Base-by-base conservation (phyloP, 2,888 invertebrate species). In the Metopia argyrocephala region DNA sequence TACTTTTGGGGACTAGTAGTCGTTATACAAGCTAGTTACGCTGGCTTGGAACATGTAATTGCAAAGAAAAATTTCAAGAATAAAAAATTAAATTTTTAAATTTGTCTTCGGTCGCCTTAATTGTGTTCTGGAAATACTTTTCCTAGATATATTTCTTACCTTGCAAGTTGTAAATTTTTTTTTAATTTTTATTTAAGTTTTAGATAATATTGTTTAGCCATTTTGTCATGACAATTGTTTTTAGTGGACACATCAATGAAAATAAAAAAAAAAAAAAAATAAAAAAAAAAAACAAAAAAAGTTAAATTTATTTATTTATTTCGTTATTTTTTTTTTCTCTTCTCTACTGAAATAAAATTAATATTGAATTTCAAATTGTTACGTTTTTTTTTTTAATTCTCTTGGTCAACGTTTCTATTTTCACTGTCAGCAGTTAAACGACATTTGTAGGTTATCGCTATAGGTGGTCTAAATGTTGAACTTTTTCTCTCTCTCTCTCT, bases 391-490 rank as follows among this genome's bases (percentile, higher is more conserved):
- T 23, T 20, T 52, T 61, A 71, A 48, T 79, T 66, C 23, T 68
- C 38, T 61, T 62, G 56, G 18, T 69, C 27, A 48, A 65, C 62
- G 66, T 27, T 48, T 66, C 54, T 61, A 46, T 50, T 75, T 76
- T 68, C 62, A 69, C 64, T 69, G 71, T 73, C 59, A 68, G 31
- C 68, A 64, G 64, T 31, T 57, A 73, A 69, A 28, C 46, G 71
- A 70, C 76, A 64, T 73, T 80, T 73, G 68, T 76, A 73, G 76
- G 80, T 80, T 76, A 76, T 38, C 80, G 28, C 80, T 23, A 20
- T 62, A 59, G 80, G 80, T 80, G 80, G 80, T 80, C 76, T 57
- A 52, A n/a, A n/a, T n/a, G n/a, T n/a, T n/a, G n/a, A n/a, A n/a
- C n/a, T n/a, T n/a, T n/a, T n/a, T n/a, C n/a, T n/a, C n/a, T n/a